Conservation (phyloP, 2,797 vertebrate species). For the Galagoides demidoff region DNA sequence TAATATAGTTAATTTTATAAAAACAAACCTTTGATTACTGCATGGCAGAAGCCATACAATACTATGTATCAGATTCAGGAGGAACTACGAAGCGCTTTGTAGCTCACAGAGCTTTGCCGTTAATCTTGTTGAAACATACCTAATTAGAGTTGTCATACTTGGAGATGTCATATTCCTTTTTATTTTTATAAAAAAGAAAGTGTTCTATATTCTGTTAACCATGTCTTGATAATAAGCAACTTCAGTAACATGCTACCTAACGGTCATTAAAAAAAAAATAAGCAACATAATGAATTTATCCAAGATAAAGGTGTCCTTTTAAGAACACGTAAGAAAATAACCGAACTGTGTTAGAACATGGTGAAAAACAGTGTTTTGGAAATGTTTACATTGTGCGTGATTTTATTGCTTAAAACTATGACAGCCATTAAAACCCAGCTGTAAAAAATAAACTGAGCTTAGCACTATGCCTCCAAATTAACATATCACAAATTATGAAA, state of each 20-base stretch:
- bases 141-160: constrained; percentile 28
- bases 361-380: neutral
- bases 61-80: neutral
- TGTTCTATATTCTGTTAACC: constrained; percentile 14
- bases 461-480: constrained; percentile 43
- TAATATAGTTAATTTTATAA: constrained; percentile 56
- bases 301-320: constrained; percentile 40
- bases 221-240: constrained; percentile 27
- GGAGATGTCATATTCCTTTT: constrained; percentile 37
- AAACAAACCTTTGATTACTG: constrained; percentile 17
- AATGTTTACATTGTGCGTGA: constrained; percentile 35
- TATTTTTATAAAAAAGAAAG: constrained; percentile 26
- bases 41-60: neutral
- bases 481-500: constrained; percentile 56
- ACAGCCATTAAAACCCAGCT: constrained; percentile 41
- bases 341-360: constrained; percentile 45
- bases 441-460: constrained; percentile 56
- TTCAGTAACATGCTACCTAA: neutral
- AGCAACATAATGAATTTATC: neutral
- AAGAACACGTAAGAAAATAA: constrained; percentile 53
- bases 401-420: constrained; percentile 55
- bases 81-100: neutral
- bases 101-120: constrained; percentile 22
- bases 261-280: neutral
- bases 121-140: constrained; percentile 41